Evolutionary conservation across 2,888 invertebrate species (phyloP), one percentile per base, ranked within the genome.

Genomic region (Leuctra nigra): DNA sequence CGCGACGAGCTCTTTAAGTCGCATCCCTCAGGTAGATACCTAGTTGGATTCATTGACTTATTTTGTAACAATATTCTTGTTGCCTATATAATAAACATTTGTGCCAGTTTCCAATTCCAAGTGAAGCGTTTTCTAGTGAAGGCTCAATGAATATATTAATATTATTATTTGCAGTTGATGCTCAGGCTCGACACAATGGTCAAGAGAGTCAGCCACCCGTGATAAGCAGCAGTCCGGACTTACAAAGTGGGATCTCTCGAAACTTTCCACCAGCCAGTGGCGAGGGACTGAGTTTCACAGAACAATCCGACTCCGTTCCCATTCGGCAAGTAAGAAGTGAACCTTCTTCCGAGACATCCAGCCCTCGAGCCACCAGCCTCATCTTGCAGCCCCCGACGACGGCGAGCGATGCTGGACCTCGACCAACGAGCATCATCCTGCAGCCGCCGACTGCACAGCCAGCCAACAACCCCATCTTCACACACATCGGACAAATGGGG

Each of bases 1-100:
- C 86, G 86, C 64, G 82, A 84, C 2, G 95, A 97, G 67, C 73
- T 94, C 1, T 90, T 91, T 67, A 86, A 82, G 33, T 82, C 85
- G 61, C 77, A 76, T 68, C 62, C 63, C 7, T 35, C 60, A 55
- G 60, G 60, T 57, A 46, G 9, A 35, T 2, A 9, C 22, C 2
- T n/a, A n/a, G n/a, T n/a, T n/a, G n/a, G n/a, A 33, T 6, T 33
- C n/a, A n/a, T n/a, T n/a, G n/a, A n/a, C n/a, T n/a, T n/a, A n/a
- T n/a, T n/a, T n/a, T n/a, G n/a, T n/a, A n/a, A n/a, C n/a, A n/a
- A n/a, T n/a, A n/a, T n/a, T n/a, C n/a, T n/a, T n/a, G n/a, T n/a
- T n/a, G n/a, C n/a, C n/a, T n/a, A n/a, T n/a, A n/a, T n/a, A n/a
- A n/a, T n/a, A n/a, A n/a, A n/a, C n/a, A n/a, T n/a, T n/a, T n/a